phyloP scores from a whole-genome alignment of 2,797 vertebrate genomes.

The Ceryle rudis region DNA sequence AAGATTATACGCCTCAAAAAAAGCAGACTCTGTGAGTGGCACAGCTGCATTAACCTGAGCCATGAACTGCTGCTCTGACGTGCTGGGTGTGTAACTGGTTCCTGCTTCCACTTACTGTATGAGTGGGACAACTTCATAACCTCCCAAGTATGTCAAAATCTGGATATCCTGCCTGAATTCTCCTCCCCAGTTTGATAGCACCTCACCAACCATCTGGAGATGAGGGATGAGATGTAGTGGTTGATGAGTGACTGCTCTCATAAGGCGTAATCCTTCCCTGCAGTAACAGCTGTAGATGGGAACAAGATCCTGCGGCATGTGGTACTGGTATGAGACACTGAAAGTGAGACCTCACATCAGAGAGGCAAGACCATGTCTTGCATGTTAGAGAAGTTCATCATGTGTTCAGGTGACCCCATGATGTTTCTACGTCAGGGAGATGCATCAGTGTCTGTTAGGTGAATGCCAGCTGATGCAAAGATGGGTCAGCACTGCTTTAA shows the following conservation, averaged over 20 bases:
- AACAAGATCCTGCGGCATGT: background rate
- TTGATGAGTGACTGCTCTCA: background rate
- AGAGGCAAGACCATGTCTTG: background rate
- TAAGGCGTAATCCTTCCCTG: background rate
- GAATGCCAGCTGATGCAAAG: background rate
- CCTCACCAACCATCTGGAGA: background rate
- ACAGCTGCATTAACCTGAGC: background rate
- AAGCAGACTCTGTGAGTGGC: background rate
- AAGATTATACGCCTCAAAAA: background rate
- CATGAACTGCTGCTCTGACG: background rate
- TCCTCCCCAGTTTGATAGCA: background rate
- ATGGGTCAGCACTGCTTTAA: background rate
- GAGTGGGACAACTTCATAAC: background rate
- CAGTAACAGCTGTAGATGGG: background rate
- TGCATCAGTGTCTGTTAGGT: background rate
- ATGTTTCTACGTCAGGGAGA: background rate
- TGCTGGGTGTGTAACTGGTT: background rate
- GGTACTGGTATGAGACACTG: background rate
- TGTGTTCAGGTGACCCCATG: background rate
- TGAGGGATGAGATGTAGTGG: conserved; percentile 1
- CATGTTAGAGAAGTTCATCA: background rate
- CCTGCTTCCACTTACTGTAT: background rate
- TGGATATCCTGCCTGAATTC: background rate
- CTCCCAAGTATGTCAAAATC: rapidly evolving
- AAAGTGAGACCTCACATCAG: background rate